Evolutionary conservation across 35 echinoderm and acorn worm genomes (phyloP).

Genomic region (Lytechinus variegatus): DNA sequence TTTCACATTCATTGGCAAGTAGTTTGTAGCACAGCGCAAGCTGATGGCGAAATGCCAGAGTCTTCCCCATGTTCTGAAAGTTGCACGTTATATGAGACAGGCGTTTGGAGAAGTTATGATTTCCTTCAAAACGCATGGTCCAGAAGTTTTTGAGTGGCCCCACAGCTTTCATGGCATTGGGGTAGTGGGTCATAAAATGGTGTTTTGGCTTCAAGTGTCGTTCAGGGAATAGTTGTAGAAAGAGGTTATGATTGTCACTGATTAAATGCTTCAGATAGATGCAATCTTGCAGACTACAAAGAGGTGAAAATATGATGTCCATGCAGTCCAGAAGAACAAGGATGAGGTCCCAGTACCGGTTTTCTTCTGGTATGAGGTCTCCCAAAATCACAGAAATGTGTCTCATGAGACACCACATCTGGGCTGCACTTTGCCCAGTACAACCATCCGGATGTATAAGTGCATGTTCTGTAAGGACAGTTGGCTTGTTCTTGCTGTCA

Average conservation of each 20-base stretch:
- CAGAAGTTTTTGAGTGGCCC: constrained; percentile 58
- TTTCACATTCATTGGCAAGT: not conserved
- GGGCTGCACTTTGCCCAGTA: constrained; percentile 60
- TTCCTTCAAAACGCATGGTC: constrained; percentile 58
- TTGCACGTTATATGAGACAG: constrained; percentile 58
- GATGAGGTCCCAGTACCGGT: constrained; percentile 55
- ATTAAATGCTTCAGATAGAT: constrained; percentile 53
- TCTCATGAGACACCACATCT: constrained; percentile 57
- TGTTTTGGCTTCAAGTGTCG: constrained; percentile 49
- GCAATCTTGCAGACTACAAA: not conserved
- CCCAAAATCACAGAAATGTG: constrained; percentile 51
- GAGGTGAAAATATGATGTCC: constrained; percentile 58
- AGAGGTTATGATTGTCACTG: constrained; percentile 49
- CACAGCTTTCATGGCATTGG: not conserved
- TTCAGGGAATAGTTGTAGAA: not conserved
- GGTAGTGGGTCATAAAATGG: constrained; percentile 68
- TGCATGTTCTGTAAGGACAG: not conserved
- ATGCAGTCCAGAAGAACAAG: constrained; percentile 58
- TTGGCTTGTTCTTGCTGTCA: constrained; percentile 55
- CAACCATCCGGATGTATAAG: constrained; percentile 44
- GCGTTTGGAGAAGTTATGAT: constrained; percentile 55
- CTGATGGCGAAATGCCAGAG: constrained; percentile 52
- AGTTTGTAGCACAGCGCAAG: constrained; percentile 36
- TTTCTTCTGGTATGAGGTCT: constrained; percentile 51
- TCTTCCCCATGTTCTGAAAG: constrained; percentile 60